Base-by-base conservation (phyloP, 2,888 invertebrate species). In the Hypena proboscidalis region DNA sequence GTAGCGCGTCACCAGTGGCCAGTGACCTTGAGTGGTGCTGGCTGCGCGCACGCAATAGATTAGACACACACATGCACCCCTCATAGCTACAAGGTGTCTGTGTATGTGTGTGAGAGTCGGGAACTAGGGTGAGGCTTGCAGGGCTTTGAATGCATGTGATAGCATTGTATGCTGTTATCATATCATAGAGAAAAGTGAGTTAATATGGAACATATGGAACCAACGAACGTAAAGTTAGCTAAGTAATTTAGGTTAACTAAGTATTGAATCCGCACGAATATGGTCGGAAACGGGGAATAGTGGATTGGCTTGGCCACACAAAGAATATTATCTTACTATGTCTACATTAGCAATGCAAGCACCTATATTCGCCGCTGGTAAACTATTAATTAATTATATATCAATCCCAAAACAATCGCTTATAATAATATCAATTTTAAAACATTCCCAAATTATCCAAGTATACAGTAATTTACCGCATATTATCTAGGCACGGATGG, bases 1-100 rank as follows among this genome's bases (percentile, higher is more conserved):
- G 75, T 70, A 79, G 72, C 74, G 80, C 70, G 64, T 53, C 62
- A 69, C 51, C 59, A 60, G 77, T 88, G 87, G 87, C 71, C 88
- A 87, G 87, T 89, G 85, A 85, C 89, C 88, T 89, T 79, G 77
- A 74, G 63, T 70, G 66, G 56, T 66, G 70, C 79, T 73, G 74
- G 74, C 79, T 67, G 70, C 78, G 82, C 83, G 72, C 73, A 76
- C 80, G 84, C 84, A 83, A 74, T 80, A 83, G 78, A 80, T 81
- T 79, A 78, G 71, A 74, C 70, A 66, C 65, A 70, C 57, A 64
- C 64, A 51, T 47, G 47, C 55, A 58, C 40, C 48, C 56, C 58
- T 63, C 53, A 56, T 59, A 44, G 43, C 52, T 23, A 23, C 15
- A 11, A 53, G 47, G 54, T 45, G 45, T 32, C 34, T 46, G 60